Evolutionary conservation across 2,888 invertebrate genomes (phyloP), one percentile per base, ranked within the genome.

Genomic region (Griposia aprilina): DNA sequence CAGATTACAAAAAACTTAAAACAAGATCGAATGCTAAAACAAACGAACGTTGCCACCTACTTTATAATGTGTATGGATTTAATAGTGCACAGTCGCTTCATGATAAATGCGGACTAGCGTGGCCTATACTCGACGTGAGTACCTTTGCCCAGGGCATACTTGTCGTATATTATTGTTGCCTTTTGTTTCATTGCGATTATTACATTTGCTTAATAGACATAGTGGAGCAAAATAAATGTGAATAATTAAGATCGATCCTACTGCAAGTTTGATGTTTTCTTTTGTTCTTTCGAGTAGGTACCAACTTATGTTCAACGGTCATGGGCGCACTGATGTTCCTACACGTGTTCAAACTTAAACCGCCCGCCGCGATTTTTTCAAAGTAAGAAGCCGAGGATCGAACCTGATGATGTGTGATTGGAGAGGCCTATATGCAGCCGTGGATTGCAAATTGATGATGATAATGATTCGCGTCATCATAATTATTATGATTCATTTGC

Each of bases 41-140:
- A 62, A 59, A 75, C 70, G 6, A 50, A 68, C 20, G 45, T 20
- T 48, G 1, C 20, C 1, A 3, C 36, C 13, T 52, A 6, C 4
- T 65, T 65, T 41, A 30, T 13, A 67, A 65, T 48, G 70, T 78
- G 7, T 78, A 63, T 68, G 70, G 30, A 59, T 75, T 85, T 82
- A 86, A 82, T 74, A 85, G 78, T 74, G 79, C 78, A 87, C 87
- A 83, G 80, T 90, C 87, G 79, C 85, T 84, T 79, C 84, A 82
- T 88, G 89, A 91, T 90, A 84, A 90, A 91, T 90, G 81, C 73
- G 77, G 76, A 82, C 73, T 83, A 75, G 77, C 63, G 74, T 88
- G 82, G 74, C 83, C 80, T 86, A 81, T 83, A 66, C 48, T 41
- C 41, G 41, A 41, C 41, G 41, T 41, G 15, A 60, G 30, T 78